A percentile compares a stretch with the other conserved stretches of the same genome.
These are phyloP conservation scores for Carterocephalus palaemon DNA, from an alignment of 2,888 invertebrate genomes.

Conservation along the genomic window DNA sequence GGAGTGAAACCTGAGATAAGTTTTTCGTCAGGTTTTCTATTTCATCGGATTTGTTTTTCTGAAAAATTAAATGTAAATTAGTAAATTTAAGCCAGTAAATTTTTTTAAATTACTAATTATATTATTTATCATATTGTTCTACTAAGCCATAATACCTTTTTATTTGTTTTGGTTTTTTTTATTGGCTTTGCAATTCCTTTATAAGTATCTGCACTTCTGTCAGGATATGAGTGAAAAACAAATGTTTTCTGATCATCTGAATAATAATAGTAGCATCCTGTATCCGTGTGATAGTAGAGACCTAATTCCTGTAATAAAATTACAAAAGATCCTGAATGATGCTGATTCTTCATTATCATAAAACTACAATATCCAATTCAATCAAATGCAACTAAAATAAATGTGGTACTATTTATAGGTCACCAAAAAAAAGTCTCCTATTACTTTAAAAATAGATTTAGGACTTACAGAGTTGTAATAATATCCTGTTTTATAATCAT, in stretches of 20 bases:
- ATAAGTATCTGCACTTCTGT: conserved; percentile 52
- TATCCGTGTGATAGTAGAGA: conserved; percentile 92
- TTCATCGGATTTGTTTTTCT: conserved; percentile 58
- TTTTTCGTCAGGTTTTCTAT: conserved; percentile 72
- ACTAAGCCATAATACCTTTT: conserved; percentile 35
- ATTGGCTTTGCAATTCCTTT: conserved; percentile 52
- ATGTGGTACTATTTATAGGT: no score
- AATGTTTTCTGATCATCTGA: conserved; percentile 86
- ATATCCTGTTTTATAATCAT: conserved; percentile 92
- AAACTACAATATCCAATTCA: no score
- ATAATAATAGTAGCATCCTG: conserved; percentile 90
- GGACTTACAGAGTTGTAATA: conserved; percentile 93
- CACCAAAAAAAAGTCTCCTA: no score
- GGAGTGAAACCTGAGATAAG: conserved; percentile 74
- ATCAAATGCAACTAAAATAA: no score
- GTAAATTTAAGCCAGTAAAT: no score
- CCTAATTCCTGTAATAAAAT: conserved; percentile 84
- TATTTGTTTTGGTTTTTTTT: conserved; percentile 62
- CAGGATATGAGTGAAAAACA: conserved; percentile 88
- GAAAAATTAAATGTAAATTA: conserved; percentile 40
- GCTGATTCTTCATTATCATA: no score
- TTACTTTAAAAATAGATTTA: no score
- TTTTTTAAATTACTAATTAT: conserved; percentile 7
- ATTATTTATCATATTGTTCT: conserved; percentile 7
- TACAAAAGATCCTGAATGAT: no score